Evolutionary conservation across 2,113 vertebrate species (phyloP).

Genomic region (Oceanodroma tethys): DNA sequence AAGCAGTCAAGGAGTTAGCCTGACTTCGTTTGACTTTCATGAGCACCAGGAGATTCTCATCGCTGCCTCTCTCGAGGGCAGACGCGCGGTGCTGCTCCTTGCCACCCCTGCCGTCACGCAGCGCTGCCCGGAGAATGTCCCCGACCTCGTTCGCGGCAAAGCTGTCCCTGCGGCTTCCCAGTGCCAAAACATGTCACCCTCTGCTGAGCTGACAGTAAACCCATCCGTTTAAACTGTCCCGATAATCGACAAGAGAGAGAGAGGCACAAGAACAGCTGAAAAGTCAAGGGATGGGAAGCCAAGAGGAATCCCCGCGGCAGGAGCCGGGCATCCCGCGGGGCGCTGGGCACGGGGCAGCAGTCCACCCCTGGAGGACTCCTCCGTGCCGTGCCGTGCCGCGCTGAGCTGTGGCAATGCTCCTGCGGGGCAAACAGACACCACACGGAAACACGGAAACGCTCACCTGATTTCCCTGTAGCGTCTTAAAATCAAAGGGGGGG

Average conservation of each 20-base stretch:
- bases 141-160: not conserved
- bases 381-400: accelerated
- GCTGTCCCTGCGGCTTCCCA: not conserved
- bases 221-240: accelerated
- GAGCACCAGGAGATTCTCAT: not conserved
- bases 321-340: accelerated
- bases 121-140: not conserved
- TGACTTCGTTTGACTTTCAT: accelerated
- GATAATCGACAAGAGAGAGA: not conserved
- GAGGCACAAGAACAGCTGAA: not conserved
- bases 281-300: not conserved
- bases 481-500: not conserved
- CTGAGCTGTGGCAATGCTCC: not conserved
- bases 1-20: not conserved
- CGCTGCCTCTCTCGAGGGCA: not conserved
- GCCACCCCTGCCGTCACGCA: not conserved
- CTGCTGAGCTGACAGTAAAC: not conserved
- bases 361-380: too few species aligned
- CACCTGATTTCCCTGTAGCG: accelerated
- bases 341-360: accelerated
- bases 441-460: not conserved
- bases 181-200: not conserved
- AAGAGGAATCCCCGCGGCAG: not conserved
- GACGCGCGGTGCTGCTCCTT: not conserved
- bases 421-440: accelerated